Conservation (phyloP, 2,797 vertebrate species). For the Petrocephalus sullivani region DNA sequence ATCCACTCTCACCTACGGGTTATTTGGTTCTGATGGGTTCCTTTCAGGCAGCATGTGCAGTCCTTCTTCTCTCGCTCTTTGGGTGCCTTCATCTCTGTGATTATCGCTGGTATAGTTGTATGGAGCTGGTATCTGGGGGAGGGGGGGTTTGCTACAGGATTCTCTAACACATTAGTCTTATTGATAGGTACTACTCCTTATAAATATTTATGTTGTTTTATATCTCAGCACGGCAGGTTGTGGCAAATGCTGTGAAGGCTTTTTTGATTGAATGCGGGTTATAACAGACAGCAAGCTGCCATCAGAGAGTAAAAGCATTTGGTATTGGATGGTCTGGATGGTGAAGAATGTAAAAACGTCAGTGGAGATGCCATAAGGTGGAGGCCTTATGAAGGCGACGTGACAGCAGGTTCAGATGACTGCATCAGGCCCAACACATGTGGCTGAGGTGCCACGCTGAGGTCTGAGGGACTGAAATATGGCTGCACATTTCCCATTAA, state of each 20-base stretch:
- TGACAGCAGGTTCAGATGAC: background rate
- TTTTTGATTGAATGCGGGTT: background rate
- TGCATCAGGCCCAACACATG: background rate
- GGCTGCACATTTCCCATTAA: background rate
- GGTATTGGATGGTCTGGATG: background rate
- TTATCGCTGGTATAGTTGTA: background rate
- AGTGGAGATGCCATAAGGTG: background rate
- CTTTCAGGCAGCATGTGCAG: background rate
- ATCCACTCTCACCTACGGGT: background rate
- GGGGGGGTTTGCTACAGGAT: background rate
- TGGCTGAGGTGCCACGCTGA: background rate
- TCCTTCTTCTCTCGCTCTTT: background rate
- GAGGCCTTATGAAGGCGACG: background rate
- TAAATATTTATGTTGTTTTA: constrained; percentile 29
- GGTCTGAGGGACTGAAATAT: background rate
- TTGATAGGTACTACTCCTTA: constrained; percentile 37
- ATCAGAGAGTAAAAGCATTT: background rate
- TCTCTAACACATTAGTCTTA: constrained; percentile 26
- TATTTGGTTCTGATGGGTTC: background rate
- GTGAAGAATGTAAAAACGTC: constrained; percentile 3
- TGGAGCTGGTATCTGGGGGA: background rate
- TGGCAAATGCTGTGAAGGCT: background rate
- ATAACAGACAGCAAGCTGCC: background rate
- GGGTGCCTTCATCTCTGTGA: background rate
- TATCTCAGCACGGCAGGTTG: constrained; percentile 10